A percentile compares a stretch with the other conserved stretches of the same genome.
These are phyloP conservation scores for Pagetopsis macropterus DNA, from an alignment of 2,797 vertebrate species.

Conservation along the genomic window DNA sequence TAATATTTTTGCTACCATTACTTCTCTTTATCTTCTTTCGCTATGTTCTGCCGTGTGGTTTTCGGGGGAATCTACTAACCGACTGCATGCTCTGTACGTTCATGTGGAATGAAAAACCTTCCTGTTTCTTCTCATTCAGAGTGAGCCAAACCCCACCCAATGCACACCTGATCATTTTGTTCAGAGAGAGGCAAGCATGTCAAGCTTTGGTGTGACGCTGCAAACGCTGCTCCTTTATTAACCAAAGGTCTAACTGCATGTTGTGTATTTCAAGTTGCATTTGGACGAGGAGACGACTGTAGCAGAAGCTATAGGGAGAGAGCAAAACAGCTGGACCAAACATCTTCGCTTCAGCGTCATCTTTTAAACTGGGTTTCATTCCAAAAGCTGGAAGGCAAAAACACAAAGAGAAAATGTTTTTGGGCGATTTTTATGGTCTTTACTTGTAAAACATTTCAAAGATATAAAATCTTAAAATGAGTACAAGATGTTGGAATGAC, in stretches of 20 bases:
- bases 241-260: slow-evolving; percentile 72
- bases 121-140: slow-evolving; percentile 74
- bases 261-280: slow-evolving; percentile 52
- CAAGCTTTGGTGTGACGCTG: slow-evolving; percentile 58
- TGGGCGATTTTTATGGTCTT: background rate
- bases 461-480: background rate
- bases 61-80: slow-evolving; percentile 24
- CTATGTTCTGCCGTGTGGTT: slow-evolving; percentile 21
- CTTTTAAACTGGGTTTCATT: slow-evolving; percentile 14
- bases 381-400: background rate
- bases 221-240: slow-evolving; percentile 43
- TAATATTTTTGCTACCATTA: slow-evolving; percentile 23
- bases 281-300: slow-evolving; percentile 23
- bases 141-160: slow-evolving; percentile 77
- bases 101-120: slow-evolving; percentile 45
- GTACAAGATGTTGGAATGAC: slow-evolving; percentile 16
- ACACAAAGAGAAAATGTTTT: background rate
- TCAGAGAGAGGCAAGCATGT: slow-evolving; percentile 84
- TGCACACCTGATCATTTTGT: slow-evolving; percentile 80
- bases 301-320: slow-evolving; percentile 54
- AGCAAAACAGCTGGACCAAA: slow-evolving; percentile 50
- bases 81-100: slow-evolving; percentile 50
- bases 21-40: slow-evolving; percentile 23
- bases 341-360: slow-evolving; percentile 4
- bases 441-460: background rate